These are phyloP conservation scores for Spinibarbus caldwelli DNA, from an alignment of 2,797 vertebrate species.

Conservation along the genomic window DNA sequence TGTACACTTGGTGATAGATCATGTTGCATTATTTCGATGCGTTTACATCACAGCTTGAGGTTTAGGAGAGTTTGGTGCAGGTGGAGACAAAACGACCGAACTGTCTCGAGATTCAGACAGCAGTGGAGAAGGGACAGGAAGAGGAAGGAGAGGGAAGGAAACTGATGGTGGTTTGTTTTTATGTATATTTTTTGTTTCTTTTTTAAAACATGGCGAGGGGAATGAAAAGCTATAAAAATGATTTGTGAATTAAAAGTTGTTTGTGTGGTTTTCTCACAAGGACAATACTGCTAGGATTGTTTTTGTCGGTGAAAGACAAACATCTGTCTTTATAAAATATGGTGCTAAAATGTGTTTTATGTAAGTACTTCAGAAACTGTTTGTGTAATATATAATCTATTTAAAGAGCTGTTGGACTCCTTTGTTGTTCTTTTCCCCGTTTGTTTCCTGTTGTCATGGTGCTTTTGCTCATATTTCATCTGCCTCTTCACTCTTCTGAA, in stretches of 20 bases:
- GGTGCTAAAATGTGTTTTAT: slow-evolving; percentile 83
- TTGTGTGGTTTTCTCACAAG: slow-evolving; percentile 61
- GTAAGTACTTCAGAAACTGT: slow-evolving; percentile 82
- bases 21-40: too few relatives aligned
- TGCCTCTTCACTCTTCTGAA: not conserved
- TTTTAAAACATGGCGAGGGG: slow-evolving; percentile 28
- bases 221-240: slow-evolving; percentile 40
- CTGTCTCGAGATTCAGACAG: not conserved
- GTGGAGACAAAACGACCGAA: not conserved
- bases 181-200: slow-evolving; percentile 36
- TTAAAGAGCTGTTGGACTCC: slow-evolving; percentile 80
- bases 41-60: not conserved
- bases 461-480: slow-evolving; percentile 12
- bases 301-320: slow-evolving; percentile 66
- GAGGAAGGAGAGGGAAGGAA: slow-evolving; percentile 43
- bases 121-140: slow-evolving; percentile 53
- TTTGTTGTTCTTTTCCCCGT: slow-evolving; percentile 71
- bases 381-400: slow-evolving; percentile 88
- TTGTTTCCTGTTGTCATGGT: not conserved
- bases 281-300: slow-evolving; percentile 59
- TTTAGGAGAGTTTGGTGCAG: not conserved
- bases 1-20: slow-evolving; percentile 15
- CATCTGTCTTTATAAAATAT: slow-evolving; percentile 68
- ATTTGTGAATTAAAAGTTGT: slow-evolving; percentile 59
- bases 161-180: slow-evolving; percentile 20